A percentile compares a stretch with the other conserved stretches of the same genome.
phyloP scores from a whole-genome alignment of 2,113 vertebrate species.

The Oophaga pumilio region DNA sequence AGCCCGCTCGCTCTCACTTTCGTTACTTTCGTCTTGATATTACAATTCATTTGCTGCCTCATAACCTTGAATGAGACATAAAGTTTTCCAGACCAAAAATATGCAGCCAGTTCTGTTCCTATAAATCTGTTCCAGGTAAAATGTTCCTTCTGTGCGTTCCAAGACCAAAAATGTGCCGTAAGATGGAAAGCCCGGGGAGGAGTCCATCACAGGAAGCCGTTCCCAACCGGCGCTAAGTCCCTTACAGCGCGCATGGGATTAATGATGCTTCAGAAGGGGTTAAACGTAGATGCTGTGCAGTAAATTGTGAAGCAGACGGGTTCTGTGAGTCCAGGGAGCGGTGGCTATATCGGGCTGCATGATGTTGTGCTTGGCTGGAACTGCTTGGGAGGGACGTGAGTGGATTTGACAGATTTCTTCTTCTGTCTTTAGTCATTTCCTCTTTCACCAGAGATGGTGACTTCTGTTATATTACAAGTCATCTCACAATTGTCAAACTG shows the following conservation, averaged over 20 bases:
- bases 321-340: constrained; percentile 57
- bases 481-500: not conserved
- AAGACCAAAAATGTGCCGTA: constrained; percentile 57
- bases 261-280: not conserved
- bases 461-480: not conserved
- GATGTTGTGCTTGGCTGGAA: constrained; percentile 36
- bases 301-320: not conserved
- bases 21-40: not conserved
- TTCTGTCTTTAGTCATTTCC: constrained; percentile 30
- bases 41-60: not conserved
- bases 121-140: constrained; percentile 56
- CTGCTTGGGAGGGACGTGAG: constrained; percentile 1
- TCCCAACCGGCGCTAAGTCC: not conserved
- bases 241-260: not conserved
- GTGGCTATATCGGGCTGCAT: not conserved
- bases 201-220: constrained; percentile 60
- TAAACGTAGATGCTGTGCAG: not conserved
- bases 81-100: not conserved
- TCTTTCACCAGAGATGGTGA: not conserved
- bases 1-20: not conserved
- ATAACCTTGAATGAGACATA: constrained; percentile 6
- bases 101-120: constrained; percentile 55
- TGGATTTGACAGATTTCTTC: constrained; percentile 16
- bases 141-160: constrained; percentile 42
- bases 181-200: constrained; percentile 57